Evolutionary conservation across 2,888 invertebrate genomes (phyloP).

Genomic region (Melipona bicolor): DNA sequence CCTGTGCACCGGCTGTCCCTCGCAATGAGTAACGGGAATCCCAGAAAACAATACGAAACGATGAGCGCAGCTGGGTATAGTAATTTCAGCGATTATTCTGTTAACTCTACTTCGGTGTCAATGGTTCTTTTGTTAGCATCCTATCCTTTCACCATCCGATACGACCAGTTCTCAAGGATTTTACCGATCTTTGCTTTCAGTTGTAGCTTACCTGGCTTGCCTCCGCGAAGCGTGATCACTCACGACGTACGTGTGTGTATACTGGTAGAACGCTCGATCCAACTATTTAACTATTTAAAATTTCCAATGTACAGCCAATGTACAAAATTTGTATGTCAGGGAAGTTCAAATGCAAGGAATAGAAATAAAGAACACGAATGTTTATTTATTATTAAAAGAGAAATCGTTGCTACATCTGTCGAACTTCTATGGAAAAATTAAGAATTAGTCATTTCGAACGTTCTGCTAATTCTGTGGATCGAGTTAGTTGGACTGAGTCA

Average conservation of each 20-base stretch:
- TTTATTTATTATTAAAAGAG: too few relatives aligned
- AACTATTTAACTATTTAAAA: background rate
- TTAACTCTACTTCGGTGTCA: slow-evolving; percentile 21
- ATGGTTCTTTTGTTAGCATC: slow-evolving; percentile 44
- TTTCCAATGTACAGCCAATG: too few relatives aligned
- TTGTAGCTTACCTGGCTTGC: slow-evolving; percentile 34
- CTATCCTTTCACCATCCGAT: slow-evolving; percentile 38
- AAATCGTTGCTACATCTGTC: too few relatives aligned
- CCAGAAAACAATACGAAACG: slow-evolving; percentile 31
- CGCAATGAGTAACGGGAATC: slow-evolving; percentile 40
- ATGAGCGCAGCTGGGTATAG: background rate
- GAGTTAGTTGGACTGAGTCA: too few relatives aligned
- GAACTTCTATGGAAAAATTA: too few relatives aligned
- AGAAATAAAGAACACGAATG: too few relatives aligned
- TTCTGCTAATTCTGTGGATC: too few relatives aligned
- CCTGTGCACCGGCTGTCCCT: background rate
- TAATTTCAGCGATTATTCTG: slow-evolving; percentile 32
- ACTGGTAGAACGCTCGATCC: slow-evolving; percentile 25
- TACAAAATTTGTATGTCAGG: too few relatives aligned
- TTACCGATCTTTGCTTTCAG: slow-evolving; percentile 41
- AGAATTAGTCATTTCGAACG: too few relatives aligned
- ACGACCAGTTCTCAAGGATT: slow-evolving; percentile 50
- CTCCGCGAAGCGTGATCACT: background rate
- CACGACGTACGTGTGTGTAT: background rate
- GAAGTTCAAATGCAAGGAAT: too few relatives aligned